phyloP scores from a whole-genome alignment of 2,113 vertebrate species.

The Piprites chloris region DNA sequence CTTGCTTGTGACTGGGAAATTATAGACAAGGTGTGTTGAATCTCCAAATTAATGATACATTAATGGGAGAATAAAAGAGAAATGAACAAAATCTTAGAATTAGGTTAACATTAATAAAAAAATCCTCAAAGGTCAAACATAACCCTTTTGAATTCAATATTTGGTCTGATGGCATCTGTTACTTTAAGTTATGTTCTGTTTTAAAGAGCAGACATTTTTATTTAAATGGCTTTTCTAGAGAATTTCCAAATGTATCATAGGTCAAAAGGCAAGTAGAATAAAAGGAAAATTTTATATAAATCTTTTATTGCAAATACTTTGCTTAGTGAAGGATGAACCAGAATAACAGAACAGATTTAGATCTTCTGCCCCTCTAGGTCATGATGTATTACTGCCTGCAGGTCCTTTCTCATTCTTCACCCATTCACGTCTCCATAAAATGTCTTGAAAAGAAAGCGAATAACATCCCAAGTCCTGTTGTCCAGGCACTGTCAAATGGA shows the following conservation, averaged over 20 bases:
- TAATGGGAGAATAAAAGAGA: neutral
- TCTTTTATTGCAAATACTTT: constrained; percentile 20
- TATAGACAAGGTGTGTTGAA: neutral
- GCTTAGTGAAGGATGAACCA: constrained; percentile 4
- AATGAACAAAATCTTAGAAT: neutral
- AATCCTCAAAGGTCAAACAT: rapidly evolving
- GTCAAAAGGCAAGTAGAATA: neutral
- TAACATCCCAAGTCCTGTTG: constrained; percentile 16
- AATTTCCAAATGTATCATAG: neutral
- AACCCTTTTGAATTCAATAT: neutral
- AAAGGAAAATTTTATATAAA: neutral
- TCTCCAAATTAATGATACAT: neutral
- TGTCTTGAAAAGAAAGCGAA: neutral
- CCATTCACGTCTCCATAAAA: constrained; percentile 7
- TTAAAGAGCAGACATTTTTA: neutral
- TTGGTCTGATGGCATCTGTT: neutral
- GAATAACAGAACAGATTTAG: constrained; percentile 41
- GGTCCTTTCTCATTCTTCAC: constrained; percentile 26
- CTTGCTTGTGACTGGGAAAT: neutral
- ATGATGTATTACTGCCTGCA: constrained; percentile 20
- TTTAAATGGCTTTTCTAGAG: neutral
- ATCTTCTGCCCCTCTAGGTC: constrained; percentile 1
- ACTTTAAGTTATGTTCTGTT: neutral
- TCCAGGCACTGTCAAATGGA: constrained; percentile 32
- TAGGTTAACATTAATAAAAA: neutral